Percentiles rank a stretch among this genome's conserved stretches.
These are phyloP conservation scores for Eriocheir sinensis DNA, from an alignment of 1,140 invertebrate genomes.

Conservation along the genomic window DNA sequence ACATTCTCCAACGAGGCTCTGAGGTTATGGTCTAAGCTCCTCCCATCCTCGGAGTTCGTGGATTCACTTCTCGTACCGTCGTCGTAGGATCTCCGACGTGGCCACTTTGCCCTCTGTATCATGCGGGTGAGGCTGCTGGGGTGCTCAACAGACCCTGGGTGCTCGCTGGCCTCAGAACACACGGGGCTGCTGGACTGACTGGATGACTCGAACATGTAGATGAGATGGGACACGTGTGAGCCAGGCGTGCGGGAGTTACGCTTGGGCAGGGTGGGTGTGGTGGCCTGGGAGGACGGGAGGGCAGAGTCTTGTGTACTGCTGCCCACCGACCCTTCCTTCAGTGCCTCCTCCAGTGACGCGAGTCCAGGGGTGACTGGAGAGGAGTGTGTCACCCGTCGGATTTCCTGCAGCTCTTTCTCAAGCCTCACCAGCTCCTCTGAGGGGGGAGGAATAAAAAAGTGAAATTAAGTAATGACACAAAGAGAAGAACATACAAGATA, in stretches of 20 bases:
- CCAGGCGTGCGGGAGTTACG: conserved; percentile 1
- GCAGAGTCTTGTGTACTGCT: not conserved
- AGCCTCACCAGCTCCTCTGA: conserved; percentile 54
- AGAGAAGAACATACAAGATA: not conserved
- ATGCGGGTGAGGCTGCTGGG: conserved; percentile 17
- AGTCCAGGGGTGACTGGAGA: not conserved
- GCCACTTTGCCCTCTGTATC: not conserved
- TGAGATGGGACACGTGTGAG: conserved; percentile 53
- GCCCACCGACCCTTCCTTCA: not conserved
- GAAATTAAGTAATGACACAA: not conserved
- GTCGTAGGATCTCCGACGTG: not conserved
- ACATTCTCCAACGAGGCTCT: not conserved
- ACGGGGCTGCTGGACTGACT: conserved; percentile 58
- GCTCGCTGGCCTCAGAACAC: conserved; percentile 47
- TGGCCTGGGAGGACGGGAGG: not conserved
- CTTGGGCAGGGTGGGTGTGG: not conserved
- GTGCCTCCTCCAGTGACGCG: not conserved
- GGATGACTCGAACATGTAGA: conserved; percentile 48
- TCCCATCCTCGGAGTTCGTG: not conserved
- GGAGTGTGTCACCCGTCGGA: not conserved
- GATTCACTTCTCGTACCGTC: not conserved
- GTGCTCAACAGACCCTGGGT: not conserved
- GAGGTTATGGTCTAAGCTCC: not conserved
- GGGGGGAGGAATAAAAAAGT: not conserved
- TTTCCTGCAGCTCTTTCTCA: conserved; percentile 37